Percentiles rank a stretch among this genome's conserved stretches.
phyloP scores from a whole-genome alignment of 2,888 invertebrate species.

The Calliscelio sp. region DNA sequence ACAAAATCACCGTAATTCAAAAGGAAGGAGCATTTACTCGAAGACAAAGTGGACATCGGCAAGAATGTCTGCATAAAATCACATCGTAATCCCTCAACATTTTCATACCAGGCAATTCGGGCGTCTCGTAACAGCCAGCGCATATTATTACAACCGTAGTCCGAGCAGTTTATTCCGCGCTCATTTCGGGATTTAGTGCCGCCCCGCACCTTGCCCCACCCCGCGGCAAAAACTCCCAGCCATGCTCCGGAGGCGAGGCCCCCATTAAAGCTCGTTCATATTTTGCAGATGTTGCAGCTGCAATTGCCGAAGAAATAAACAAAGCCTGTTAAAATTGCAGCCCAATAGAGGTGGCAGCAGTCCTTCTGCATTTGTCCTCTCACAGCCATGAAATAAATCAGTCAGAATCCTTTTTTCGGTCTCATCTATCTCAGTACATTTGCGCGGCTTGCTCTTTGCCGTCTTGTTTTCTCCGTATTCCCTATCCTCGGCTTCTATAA shows the following conservation, averaged over 20 bases:
- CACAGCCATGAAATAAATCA: constrained; percentile 44
- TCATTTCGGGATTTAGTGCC: constrained; percentile 84
- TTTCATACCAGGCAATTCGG: constrained; percentile 79
- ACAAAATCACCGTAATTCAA: constrained; percentile 31
- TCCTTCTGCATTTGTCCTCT: too few species aligned
- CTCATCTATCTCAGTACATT: constrained; percentile 57
- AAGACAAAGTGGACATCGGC: constrained; percentile 13
- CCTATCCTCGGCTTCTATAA: constrained; percentile 81
- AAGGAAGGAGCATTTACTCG: background rate
- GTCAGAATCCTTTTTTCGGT: constrained; percentile 32
- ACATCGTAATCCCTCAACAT: constrained; percentile 79
- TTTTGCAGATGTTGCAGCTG: constrained; percentile 58
- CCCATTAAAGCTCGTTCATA: constrained; percentile 57
- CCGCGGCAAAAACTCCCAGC: constrained; percentile 77
- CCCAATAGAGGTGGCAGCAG: too few species aligned
- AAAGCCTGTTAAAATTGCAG: constrained; percentile 24
- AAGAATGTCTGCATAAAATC: constrained; percentile 71
- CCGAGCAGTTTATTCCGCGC: constrained; percentile 83
- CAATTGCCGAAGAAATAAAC: constrained; percentile 54
- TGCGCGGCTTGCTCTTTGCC: constrained; percentile 72
- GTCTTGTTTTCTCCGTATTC: constrained; percentile 67
- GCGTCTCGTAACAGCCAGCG: constrained; percentile 78
- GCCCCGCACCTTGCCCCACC: constrained; percentile 59
- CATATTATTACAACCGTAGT: constrained; percentile 81
- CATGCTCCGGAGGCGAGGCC: constrained; percentile 15